phyloP scores from a whole-genome alignment of 2,888 invertebrate genomes.

The Agonopterix subpropinquella region DNA sequence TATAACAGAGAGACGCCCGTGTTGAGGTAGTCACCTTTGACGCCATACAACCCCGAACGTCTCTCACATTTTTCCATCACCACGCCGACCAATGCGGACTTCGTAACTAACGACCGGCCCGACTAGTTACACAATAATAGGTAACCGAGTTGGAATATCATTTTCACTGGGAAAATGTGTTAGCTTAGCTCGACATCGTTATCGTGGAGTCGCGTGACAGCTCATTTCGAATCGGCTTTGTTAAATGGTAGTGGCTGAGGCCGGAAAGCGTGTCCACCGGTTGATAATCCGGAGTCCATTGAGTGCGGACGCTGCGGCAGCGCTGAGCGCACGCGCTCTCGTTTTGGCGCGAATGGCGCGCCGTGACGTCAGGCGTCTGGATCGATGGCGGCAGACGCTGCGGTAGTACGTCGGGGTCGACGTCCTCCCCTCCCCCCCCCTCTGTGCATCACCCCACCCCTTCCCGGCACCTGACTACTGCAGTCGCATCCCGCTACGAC shows the following conservation, averaged over 20 bases:
- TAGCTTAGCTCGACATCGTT: slow-evolving; percentile 21
- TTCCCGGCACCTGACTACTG: slow-evolving; percentile 65
- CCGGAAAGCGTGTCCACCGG: slow-evolving; percentile 64
- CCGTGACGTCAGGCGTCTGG: slow-evolving; percentile 74
- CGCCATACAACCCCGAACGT: slow-evolving; percentile 73
- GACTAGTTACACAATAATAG: slow-evolving; percentile 10
- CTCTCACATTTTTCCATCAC: slow-evolving; percentile 47
- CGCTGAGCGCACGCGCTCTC: slow-evolving; percentile 66
- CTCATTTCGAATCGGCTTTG: slow-evolving; percentile 49
- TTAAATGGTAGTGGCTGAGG: slow-evolving; percentile 38
- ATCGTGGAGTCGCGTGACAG: slow-evolving; percentile 52
- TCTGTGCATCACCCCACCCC: slow-evolving; percentile 33
- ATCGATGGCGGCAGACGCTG: slow-evolving; percentile 76
- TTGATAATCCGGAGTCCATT: slow-evolving; percentile 63
- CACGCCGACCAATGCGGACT: slow-evolving; percentile 21
- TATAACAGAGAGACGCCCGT: slow-evolving; percentile 67
- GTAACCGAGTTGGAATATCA: slow-evolving; percentile 18
- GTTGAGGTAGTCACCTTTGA: slow-evolving; percentile 68
- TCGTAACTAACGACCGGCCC: slow-evolving; percentile 22
- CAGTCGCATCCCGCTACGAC: slow-evolving; percentile 61
- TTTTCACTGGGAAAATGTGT: slow-evolving; percentile 29
- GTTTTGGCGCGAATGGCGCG: slow-evolving; percentile 75
- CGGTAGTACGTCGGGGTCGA: slow-evolving; percentile 74
- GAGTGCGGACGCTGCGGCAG: slow-evolving; percentile 70
- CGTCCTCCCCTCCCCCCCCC: slow-evolving; percentile 58